phyloP scores from a whole-genome alignment of 1,140 invertebrate species.

The Cataglyphis hispanica region DNA sequence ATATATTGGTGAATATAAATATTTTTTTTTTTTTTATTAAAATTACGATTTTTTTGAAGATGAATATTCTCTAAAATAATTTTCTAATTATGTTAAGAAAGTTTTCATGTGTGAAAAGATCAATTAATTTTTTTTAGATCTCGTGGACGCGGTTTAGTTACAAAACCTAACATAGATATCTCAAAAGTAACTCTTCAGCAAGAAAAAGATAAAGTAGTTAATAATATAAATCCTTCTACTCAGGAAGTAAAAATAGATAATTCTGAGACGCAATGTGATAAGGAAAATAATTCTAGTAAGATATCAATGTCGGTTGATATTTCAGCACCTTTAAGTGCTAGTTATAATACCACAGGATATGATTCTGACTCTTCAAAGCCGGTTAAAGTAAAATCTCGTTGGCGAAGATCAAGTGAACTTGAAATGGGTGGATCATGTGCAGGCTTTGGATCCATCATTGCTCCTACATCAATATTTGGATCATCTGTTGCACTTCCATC shows the following conservation, averaged over 20 bases:
- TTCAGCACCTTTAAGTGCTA: conserved; percentile 69
- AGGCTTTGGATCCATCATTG: conserved; percentile 61
- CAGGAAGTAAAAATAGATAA: conserved; percentile 76
- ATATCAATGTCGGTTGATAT: conserved; percentile 71
- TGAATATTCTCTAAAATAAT: background rate
- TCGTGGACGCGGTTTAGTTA: conserved; percentile 83
- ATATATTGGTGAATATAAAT: background rate
- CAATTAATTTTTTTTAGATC: conserved; percentile 75
- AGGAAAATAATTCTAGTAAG: conserved; percentile 80
- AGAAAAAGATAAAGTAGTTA: conserved; percentile 78
- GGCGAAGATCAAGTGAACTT: conserved; percentile 93
- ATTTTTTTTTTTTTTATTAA: background rate
- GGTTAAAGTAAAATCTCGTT: conserved; percentile 95
- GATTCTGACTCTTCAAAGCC: conserved; percentile 89
- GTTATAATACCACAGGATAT: conserved; percentile 78
- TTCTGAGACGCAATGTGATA: conserved; percentile 77
- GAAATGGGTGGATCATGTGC: conserved; percentile 89
- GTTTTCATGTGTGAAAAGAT: background rate
- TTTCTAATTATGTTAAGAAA: conserved; percentile 10
- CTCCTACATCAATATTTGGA: conserved; percentile 60
- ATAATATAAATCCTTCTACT: conserved; percentile 61
- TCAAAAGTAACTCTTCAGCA: conserved; percentile 77
- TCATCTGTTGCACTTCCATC: conserved; percentile 83
- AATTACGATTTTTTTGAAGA: background rate
- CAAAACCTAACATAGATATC: conserved; percentile 80